phyloP scores from a whole-genome alignment of 2,113 vertebrate genomes.

The Pluvianellus socialis region DNA sequence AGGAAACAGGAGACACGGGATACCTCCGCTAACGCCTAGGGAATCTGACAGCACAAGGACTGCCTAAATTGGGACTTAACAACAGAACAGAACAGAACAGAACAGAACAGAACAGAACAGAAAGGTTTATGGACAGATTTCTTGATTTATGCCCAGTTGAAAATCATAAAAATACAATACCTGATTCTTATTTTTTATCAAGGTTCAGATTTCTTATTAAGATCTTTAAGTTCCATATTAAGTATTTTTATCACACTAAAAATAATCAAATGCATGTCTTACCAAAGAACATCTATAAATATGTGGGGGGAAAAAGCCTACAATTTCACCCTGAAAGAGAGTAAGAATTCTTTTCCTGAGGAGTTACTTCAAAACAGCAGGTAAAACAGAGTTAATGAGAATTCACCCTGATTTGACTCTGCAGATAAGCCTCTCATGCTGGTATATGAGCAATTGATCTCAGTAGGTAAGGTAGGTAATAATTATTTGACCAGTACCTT shows the following conservation, averaged over 20 bases:
- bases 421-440: conserved; percentile 11
- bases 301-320: neutral
- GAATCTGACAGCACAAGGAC: neutral
- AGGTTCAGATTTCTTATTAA: neutral
- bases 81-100: neutral
- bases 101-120: neutral
- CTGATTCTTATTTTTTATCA: neutral
- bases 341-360: neutral
- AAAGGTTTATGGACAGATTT: neutral
- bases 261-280: neutral
- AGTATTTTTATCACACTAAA: neutral
- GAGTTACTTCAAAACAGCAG: neutral
- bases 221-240: neutral
- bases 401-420: neutral
- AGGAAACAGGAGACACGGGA: neutral
- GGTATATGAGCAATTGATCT: conserved; percentile 21
- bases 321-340: neutral
- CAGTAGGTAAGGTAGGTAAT: neutral
- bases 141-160: neutral
- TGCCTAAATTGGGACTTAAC: neutral
- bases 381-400: neutral
- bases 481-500: neutral
- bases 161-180: neutral
- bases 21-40: neutral
- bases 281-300: neutral